Conservation (phyloP, 2,113 vertebrate species). For the Prionailurus viverrinus region DNA sequence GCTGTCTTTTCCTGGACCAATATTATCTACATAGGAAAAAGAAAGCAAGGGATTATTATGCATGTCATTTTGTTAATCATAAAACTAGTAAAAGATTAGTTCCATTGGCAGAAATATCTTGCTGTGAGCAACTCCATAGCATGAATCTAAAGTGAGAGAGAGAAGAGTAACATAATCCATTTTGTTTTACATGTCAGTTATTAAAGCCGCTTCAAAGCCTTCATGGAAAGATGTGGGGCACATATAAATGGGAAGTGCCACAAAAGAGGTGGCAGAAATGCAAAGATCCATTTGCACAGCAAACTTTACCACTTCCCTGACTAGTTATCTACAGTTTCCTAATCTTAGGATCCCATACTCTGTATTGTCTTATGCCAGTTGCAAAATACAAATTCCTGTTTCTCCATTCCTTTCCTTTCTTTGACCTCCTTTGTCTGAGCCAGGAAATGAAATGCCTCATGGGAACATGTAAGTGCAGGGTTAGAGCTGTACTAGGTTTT, state of each 20-base stretch:
- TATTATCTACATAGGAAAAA: slow-evolving; percentile 30
- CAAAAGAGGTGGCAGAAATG: slow-evolving; percentile 25
- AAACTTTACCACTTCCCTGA: neutral
- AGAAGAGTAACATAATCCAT: slow-evolving; percentile 47
- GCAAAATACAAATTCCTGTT: slow-evolving; percentile 26
- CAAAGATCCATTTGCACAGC: neutral
- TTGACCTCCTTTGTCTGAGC: neutral
- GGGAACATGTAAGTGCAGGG: neutral
- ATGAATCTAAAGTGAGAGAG: neutral
- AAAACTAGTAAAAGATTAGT: slow-evolving; percentile 59
- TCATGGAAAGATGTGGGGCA: slow-evolving; percentile 28
- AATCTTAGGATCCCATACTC: neutral
- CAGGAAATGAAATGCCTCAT: neutral
- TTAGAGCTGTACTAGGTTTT: neutral
- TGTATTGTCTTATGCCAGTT: neutral
- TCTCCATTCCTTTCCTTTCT: neutral
- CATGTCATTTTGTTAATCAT: slow-evolving; percentile 53
- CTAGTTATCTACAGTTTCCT: slow-evolving; percentile 47
- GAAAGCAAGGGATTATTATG: slow-evolving; percentile 19
- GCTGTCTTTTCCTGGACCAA: slow-evolving; percentile 34
- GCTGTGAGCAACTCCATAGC: slow-evolving; percentile 8
- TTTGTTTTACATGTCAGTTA: slow-evolving; percentile 63
- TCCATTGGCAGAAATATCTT: slow-evolving; percentile 61
- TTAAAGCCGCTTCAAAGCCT: slow-evolving; percentile 54
- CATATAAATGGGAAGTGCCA: slow-evolving; percentile 14